Evolutionary conservation across 2,888 invertebrate genomes (phyloP).

Genomic region (Noctuana brunneofusca): DNA sequence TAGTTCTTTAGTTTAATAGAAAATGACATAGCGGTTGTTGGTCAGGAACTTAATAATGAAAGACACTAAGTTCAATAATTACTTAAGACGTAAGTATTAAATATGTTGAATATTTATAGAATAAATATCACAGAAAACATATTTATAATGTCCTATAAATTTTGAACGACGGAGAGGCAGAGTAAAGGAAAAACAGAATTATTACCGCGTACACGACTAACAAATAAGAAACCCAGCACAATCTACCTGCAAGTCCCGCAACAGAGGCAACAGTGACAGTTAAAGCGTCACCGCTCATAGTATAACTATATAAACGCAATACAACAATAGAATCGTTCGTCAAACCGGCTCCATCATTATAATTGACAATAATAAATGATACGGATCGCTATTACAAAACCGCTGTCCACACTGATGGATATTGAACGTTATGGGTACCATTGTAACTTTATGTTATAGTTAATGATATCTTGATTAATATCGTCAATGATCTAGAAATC

Average conservation of each 20-base stretch:
- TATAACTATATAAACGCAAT: conserved; percentile 17
- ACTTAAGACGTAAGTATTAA: too few relatives aligned
- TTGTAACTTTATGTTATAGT: conserved; percentile 39
- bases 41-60: too few relatives aligned
- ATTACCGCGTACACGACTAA: not conserved
- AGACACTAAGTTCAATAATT: too few relatives aligned
- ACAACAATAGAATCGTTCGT: conserved; percentile 44
- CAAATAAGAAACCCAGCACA: not conserved
- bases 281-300: conserved; percentile 7
- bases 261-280: conserved; percentile 1
- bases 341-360: conserved; percentile 60
- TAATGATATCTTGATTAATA: conserved; percentile 43
- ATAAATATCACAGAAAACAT: too few relatives aligned
- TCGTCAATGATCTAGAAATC: not conserved
- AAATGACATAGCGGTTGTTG: too few relatives aligned
- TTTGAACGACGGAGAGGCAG: not conserved
- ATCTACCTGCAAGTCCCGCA: conserved; percentile 24
- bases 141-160: too few relatives aligned
- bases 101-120: too few relatives aligned
- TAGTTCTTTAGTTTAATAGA: too few relatives aligned
- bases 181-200: not conserved
- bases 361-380: conserved; percentile 70
- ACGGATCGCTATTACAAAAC: conserved; percentile 53
- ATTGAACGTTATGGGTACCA: conserved; percentile 45
- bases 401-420: conserved; percentile 49